phyloP scores from a whole-genome alignment of 2,888 invertebrate species.

The Rhingia rostrata region DNA sequence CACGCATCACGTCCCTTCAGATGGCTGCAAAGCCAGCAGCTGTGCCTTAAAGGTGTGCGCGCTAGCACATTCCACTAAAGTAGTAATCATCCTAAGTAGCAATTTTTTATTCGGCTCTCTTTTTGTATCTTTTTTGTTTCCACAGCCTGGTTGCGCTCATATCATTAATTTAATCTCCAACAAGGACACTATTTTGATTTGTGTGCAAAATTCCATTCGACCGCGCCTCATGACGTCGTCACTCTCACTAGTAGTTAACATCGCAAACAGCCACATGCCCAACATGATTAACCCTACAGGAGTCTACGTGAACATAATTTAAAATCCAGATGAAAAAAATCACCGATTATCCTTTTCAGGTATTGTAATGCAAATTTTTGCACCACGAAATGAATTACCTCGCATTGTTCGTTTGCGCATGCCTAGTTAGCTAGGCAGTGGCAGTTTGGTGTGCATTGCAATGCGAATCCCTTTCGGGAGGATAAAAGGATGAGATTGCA shows the following conservation, averaged over 20 bases:
- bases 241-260: constrained; percentile 9
- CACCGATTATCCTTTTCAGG: constrained; percentile 39
- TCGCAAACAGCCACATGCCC: constrained; percentile 36
- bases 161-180: constrained; percentile 26
- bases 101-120: constrained; percentile 10
- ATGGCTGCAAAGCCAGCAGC: constrained; percentile 26
- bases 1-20: not conserved
- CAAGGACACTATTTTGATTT: constrained; percentile 23
- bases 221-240: constrained; percentile 22
- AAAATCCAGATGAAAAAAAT: constrained; percentile 8
- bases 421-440: not conserved
- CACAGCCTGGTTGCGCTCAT: constrained; percentile 2
- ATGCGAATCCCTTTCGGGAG: not conserved
- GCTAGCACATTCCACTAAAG: constrained; percentile 37
- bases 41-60: constrained; percentile 24
- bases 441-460: not conserved
- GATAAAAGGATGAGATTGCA: not conserved
- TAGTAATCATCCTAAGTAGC: constrained; percentile 47
- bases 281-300: constrained; percentile 42
- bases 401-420: constrained; percentile 3
- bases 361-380: constrained; percentile 54
- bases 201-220: constrained; percentile 17
- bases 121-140: not conserved
- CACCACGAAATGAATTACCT: constrained; percentile 19
- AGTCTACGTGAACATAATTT: constrained; percentile 27